Evolutionary conservation across 2,888 invertebrate genomes (phyloP).

Genomic region (Tuta absoluta): DNA sequence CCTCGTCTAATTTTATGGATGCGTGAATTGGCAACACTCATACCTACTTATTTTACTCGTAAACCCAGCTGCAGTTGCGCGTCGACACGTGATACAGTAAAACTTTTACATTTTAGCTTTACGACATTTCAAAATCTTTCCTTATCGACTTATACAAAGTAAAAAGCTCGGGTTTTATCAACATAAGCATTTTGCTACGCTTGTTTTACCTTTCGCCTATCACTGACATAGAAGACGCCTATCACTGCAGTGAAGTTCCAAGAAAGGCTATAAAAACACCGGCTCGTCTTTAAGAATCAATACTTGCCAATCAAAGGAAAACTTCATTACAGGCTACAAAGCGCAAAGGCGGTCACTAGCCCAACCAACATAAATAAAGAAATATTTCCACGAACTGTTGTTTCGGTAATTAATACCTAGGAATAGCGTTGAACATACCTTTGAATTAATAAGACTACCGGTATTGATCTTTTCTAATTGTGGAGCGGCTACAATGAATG

Average conservation of each 20-base stretch:
- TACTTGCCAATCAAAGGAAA: constrained; percentile 6
- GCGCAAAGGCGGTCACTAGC: constrained; percentile 16
- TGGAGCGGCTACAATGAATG: constrained; percentile 57
- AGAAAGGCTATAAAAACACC: constrained; percentile 9
- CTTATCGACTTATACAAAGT: constrained; percentile 13
- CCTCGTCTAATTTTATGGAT: constrained; percentile 57
- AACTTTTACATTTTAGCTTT: constrained; percentile 20
- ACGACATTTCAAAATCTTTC: constrained; percentile 13
- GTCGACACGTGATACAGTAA: constrained; percentile 23
- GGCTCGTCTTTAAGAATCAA: constrained; percentile 8
- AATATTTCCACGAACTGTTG: constrained; percentile 16
- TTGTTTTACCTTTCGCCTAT: not conserved
- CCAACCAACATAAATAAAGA: constrained; percentile 19
- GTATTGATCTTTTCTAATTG: constrained; percentile 76
- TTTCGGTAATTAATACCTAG: constrained; percentile 19
- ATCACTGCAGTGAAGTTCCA: not conserved
- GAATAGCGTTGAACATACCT: constrained; percentile 36
- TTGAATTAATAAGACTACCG: constrained; percentile 60
- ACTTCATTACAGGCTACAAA: constrained; percentile 1
- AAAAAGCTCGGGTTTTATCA: constrained; percentile 4
- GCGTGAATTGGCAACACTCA: constrained; percentile 34
- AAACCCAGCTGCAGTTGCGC: constrained; percentile 26
- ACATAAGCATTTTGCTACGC: constrained; percentile 4
- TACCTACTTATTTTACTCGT: constrained; percentile 36
- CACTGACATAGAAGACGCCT: no score